Conservation (phyloP, 2,888 invertebrate genomes). For the Parnassius apollo region DNA sequence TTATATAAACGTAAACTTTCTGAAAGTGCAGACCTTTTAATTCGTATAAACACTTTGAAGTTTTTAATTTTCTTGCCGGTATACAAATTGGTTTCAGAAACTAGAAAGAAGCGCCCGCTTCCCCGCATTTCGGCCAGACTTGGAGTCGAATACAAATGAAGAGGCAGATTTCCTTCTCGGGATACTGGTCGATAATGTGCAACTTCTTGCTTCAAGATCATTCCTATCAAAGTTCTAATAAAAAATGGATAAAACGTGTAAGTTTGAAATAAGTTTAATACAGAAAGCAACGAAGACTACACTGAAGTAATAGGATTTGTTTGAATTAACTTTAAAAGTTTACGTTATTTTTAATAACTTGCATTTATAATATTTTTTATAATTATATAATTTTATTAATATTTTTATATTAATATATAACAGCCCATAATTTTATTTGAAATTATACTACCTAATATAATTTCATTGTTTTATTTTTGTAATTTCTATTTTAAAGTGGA, state of each 20-base stretch:
- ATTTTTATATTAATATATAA: no score
- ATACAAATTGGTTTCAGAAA: constrained; percentile 75
- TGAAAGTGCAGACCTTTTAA: constrained; percentile 16
- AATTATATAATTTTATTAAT: no score
- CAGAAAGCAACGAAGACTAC: background rate
- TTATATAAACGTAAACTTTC: background rate
- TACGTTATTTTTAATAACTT: background rate
- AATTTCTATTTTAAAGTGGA: constrained; percentile 30
- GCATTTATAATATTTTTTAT: no score
- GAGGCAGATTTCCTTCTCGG: constrained; percentile 59
- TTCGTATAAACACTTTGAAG: constrained; percentile 48
- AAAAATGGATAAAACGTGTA: constrained; percentile 13
- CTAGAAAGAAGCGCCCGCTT: constrained; percentile 65
- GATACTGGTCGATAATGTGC: constrained; percentile 64
- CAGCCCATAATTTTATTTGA: no score
- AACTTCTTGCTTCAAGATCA: constrained; percentile 20
- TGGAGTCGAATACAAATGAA: constrained; percentile 74
- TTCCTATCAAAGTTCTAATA: constrained; percentile 14
- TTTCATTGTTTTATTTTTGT: background rate
- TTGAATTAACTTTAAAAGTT: constrained; percentile 1
- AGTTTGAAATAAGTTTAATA: constrained; percentile 7
- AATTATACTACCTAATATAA: constrained; percentile 8
- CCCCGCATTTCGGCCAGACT: constrained; percentile 55
- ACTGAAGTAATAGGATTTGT: constrained; percentile 6
- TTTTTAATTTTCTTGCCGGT: constrained; percentile 74